Evolutionary conservation across 1,140 invertebrate genomes (phyloP).

Genomic region (Onthophagus taurus): DNA sequence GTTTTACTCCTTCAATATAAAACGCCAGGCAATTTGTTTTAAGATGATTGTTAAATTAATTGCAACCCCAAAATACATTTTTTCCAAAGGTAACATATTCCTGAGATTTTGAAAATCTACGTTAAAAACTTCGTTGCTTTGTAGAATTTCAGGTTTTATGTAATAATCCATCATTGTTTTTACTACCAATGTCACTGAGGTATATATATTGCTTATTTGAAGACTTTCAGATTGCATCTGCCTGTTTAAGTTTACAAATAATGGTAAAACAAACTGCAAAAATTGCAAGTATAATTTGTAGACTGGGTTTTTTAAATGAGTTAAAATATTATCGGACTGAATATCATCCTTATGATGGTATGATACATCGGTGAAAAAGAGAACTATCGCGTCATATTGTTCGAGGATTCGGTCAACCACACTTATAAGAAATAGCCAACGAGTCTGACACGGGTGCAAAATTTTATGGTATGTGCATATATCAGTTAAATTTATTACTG

Average conservation of each 20-base stretch:
- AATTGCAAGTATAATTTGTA: not conserved
- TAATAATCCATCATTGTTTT: constrained; percentile 3
- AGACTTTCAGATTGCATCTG: constrained; percentile 1
- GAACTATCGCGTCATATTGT: not conserved
- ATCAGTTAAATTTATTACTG: constrained; percentile 16
- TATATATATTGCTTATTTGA: not conserved
- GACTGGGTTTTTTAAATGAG: not conserved
- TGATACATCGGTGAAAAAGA: not conserved
- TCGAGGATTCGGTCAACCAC: not conserved
- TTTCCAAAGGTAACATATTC: constrained; percentile 1
- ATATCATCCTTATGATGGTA: not conserved
- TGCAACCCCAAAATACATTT: constrained; percentile 5
- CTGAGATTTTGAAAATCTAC: not conserved
- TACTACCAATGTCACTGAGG: not conserved
- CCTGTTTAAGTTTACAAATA: not conserved
- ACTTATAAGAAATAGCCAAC: not conserved
- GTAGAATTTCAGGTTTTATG: constrained; percentile 3
- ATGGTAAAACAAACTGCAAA: not conserved
- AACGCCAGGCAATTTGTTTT: no score
- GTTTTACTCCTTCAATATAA: no score
- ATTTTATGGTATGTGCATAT: not conserved
- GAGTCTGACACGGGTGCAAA: not conserved
- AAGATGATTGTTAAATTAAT: no score
- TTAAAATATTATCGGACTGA: not conserved
- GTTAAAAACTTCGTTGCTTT: not conserved